phyloP scores from a whole-genome alignment of 64 coral and sea anemone genomes.

The Cladopsammia gracilis region DNA sequence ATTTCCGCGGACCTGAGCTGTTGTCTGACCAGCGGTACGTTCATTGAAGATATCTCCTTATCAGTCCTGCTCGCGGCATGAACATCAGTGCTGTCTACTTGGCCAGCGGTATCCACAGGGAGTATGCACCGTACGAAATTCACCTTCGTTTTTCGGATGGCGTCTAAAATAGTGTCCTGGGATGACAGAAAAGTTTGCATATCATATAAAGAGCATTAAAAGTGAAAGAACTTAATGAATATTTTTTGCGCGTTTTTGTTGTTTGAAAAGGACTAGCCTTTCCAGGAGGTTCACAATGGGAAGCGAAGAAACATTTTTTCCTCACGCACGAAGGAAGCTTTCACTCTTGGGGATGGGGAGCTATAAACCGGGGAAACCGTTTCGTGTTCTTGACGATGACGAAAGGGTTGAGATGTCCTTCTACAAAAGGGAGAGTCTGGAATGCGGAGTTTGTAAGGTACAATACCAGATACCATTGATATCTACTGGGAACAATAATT shows the following conservation, averaged over 20 bases:
- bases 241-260: neutral
- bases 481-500: too few relatives aligned
- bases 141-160: slow-evolving; percentile 98
- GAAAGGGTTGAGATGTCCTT: too few relatives aligned
- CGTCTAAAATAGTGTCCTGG: slow-evolving; percentile 94
- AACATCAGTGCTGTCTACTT: slow-evolving; percentile 67
- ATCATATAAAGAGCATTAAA: neutral
- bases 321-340: too few relatives aligned
- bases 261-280: neutral
- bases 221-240: neutral
- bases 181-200: neutral
- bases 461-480: too few relatives aligned
- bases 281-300: too few relatives aligned
- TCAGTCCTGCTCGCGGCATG: slow-evolving; percentile 47
- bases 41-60: slow-evolving; percentile 57
- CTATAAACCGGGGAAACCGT: too few relatives aligned
- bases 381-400: too few relatives aligned
- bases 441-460: too few relatives aligned
- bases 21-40: slow-evolving; percentile 87
- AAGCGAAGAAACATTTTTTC: too few relatives aligned
- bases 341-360: too few relatives aligned
- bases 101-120: slow-evolving; percentile 72
- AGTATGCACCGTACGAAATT: slow-evolving; percentile 96
- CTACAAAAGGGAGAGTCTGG: too few relatives aligned
- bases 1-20: slow-evolving; percentile 92